Conservation (phyloP, 2,888 invertebrate genomes). For the Microchrysa polita region DNA sequence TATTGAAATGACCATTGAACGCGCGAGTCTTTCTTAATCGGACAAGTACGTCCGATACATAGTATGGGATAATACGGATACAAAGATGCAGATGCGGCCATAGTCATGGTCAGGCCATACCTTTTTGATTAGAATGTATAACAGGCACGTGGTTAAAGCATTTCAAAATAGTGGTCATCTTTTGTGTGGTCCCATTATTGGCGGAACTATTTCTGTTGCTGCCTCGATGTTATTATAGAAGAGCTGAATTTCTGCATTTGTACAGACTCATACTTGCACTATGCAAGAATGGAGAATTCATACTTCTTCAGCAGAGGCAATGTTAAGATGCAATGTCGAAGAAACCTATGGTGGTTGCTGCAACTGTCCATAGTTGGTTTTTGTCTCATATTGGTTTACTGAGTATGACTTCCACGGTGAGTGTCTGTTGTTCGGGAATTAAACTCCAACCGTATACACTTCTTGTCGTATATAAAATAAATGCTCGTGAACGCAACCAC, state of each 20-base stretch:
- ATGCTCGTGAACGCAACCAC: slow-evolving; percentile 26
- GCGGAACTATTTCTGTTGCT: neutral
- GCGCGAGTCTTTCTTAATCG: slow-evolving; percentile 32
- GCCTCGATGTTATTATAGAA: neutral
- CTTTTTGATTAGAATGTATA: slow-evolving; percentile 4
- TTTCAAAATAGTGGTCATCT: slow-evolving; percentile 27
- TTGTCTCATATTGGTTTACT: neutral
- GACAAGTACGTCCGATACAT: too few relatives aligned
- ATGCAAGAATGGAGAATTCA: neutral
- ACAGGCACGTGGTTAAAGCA: slow-evolving; percentile 41
- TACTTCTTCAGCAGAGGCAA: neutral
- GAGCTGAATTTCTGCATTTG: too few relatives aligned
- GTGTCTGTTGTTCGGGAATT: slow-evolving; percentile 1
- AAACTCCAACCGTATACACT: neutral
- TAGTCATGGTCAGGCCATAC: neutral
- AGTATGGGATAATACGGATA: neutral
- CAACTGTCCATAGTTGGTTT: neutral
- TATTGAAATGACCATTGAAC: slow-evolving; percentile 14
- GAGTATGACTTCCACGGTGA: neutral
- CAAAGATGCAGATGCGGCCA: slow-evolving; percentile 17
- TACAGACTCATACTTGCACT: too few relatives aligned
- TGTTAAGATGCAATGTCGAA: slow-evolving; percentile 20
- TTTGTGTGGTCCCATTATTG: slow-evolving; percentile 38
- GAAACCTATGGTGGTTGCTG: neutral
- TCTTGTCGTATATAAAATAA: slow-evolving; percentile 9